A percentile compares a stretch with the other conserved stretches of the same genome.
Conservation (phyloP, 53 echinoderm and acorn worm genomes). For the Hippasteria phrygiana region DNA sequence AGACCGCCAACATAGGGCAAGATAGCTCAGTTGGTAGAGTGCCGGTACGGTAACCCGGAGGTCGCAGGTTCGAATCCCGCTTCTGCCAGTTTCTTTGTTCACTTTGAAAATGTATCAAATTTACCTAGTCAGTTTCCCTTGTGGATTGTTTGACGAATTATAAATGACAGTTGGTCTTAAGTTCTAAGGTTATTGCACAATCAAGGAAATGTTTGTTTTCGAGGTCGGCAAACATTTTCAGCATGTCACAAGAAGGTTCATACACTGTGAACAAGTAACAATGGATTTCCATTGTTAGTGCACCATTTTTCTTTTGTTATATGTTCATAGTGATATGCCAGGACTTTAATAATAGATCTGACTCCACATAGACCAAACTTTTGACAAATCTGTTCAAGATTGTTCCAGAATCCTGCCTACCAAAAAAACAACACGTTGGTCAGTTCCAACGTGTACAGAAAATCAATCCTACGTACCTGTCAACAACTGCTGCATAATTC, state of each 20-base stretch:
- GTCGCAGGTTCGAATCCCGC: no score
- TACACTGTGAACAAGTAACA: no score
- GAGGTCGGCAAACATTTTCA: not conserved
- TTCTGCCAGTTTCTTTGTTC: no score
- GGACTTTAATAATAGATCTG: not conserved
- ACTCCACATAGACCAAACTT: not conserved
- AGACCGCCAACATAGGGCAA: no score
- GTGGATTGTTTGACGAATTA: no score
- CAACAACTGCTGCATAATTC: not conserved
- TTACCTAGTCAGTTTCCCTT: no score
- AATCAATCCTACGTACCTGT: not conserved
- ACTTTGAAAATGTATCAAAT: no score
- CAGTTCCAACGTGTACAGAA: conserved; percentile 14
- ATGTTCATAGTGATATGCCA: not conserved
- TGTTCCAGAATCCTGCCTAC: not conserved
- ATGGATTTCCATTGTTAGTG: no score
- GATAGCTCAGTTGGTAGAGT: no score
- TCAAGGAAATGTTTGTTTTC: not conserved
- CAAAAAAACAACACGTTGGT: conserved; percentile 17
- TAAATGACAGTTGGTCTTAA: no score
- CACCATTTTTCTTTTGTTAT: not conserved
- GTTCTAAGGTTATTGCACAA: not conserved
- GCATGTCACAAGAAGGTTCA: no score
- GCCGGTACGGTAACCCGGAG: no score
- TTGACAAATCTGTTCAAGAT: not conserved